Base-by-base conservation (phyloP, 2,888 invertebrate species). In the Dicyrtoma fusca region DNA sequence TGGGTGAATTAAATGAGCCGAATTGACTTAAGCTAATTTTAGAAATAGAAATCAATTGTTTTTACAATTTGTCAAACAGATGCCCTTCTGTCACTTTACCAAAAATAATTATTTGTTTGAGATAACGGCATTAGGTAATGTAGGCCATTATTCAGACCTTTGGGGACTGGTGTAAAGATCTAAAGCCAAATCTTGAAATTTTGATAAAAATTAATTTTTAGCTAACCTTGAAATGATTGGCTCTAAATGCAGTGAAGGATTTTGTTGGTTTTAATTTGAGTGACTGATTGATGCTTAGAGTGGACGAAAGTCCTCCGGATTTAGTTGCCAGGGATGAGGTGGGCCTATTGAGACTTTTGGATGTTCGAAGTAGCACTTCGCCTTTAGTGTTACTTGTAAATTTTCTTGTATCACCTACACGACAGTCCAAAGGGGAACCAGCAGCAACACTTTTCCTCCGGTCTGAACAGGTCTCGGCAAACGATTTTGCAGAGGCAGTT, bases 401-500 rank as follows among this genome's bases (percentile, higher is more conserved):
- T 34, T 59, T n/a, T n/a, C n/a, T n/a, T n/a, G n/a, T 59, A 1
- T 26, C 17, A 26, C 34, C 34, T 5, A 34, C 34, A 34, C 34
- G 4, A 34, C 4, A 34, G 8, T 8, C 34, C n/a, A n/a, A n/a
- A n/a, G n/a, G n/a, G n/a, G n/a, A n/a, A n/a, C 4, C 8, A 8
- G 3, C 4, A 34, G 34, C 53, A 14, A 17, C 59, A 59, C 59
- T 59, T 59, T 55, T 55, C 25, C 19, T 34, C 19, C 21, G 8
- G 4, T 68, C 55, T n/a, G 55, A 10, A n/a, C 55, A 26, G 17
- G 66, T 17, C 17, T 66, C 65, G 8, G 34, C 25, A 49, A 66
- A 49, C n/a, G 65, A 49, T 42, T 66, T 68, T 3, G 55, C 55
- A 19, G 66, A 68, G 42, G 53, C 53, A 42, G 66, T 55, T 14